phyloP scores from a whole-genome alignment of 2,888 invertebrate species.

The Epicampocera succincta region DNA sequence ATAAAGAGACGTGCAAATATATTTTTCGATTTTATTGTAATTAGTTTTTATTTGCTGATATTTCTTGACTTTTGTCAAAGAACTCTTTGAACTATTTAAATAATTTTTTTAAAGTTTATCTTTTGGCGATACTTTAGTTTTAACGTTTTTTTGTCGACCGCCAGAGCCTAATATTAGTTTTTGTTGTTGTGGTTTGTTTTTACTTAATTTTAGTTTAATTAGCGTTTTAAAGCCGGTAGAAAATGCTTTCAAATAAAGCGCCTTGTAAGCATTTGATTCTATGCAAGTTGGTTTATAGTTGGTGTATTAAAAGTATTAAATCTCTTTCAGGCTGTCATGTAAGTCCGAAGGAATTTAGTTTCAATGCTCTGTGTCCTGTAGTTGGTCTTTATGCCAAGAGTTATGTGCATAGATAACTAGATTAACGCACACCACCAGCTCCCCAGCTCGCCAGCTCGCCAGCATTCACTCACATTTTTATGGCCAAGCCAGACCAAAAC shows the following conservation, averaged over 20 bases:
- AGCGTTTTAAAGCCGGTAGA: conserved; percentile 50
- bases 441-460: conserved; percentile 9
- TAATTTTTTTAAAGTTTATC: no score
- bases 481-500: conserved; percentile 15
- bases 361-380: conserved; percentile 10
- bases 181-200: background rate
- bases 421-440: conserved; percentile 65
- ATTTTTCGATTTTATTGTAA: no score
- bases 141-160: no score
- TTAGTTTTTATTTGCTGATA: no score
- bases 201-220: conserved; percentile 55
- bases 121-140: no score
- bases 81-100: no score
- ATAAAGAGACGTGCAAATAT: no score
- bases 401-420: conserved; percentile 70
- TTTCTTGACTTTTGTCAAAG: no score
- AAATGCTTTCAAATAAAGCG: conserved; percentile 59
- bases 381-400: conserved; percentile 43
- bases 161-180: no score
- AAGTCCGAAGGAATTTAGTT: conserved; percentile 53
- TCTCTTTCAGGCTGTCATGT: conserved; percentile 66
- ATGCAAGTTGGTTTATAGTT: conserved; percentile 31
- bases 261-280: conserved; percentile 51
- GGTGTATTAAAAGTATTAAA: conserved; percentile 67
- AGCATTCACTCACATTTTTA: conserved; percentile 41